Evolutionary conservation across 2,113 vertebrate species (phyloP).

Genomic region (Choloepus hoffmanni): DNA sequence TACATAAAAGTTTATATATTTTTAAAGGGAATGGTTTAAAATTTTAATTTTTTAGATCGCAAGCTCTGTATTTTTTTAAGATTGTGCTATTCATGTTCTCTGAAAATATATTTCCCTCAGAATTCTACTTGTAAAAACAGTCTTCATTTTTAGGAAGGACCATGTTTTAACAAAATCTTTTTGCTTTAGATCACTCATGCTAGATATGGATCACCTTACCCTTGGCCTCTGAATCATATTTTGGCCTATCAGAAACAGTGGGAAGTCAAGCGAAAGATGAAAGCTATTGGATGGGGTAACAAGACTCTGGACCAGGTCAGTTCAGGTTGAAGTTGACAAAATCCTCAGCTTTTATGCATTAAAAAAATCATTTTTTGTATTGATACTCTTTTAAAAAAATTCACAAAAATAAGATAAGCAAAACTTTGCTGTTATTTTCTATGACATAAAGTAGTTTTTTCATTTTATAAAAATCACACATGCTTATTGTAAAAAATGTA

Average conservation of each 20-base stretch:
- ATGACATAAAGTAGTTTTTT: conserved; percentile 46
- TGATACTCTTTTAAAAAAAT: background rate
- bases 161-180: conserved; percentile 42
- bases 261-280: conserved; percentile 97
- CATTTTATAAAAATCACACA: conserved; percentile 40
- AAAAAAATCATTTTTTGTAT: background rate
- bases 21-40: conserved; percentile 82
- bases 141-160: conserved; percentile 60
- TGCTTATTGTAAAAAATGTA: conserved; percentile 44
- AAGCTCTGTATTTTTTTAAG: conserved; percentile 47
- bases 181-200: conserved; percentile 67
- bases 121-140: conserved; percentile 54
- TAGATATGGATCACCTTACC: background rate
- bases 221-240: conserved; percentile 74
- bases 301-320: conserved; percentile 89
- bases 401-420: background rate
- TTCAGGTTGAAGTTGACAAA: conserved; percentile 40
- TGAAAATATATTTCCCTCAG: conserved; percentile 50
- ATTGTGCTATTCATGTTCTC: conserved; percentile 56
- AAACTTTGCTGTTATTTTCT: conserved; percentile 47
- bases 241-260: conserved; percentile 96
- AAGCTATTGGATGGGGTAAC: conserved; percentile 95
- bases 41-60: conserved; percentile 78
- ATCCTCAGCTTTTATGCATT: background rate
- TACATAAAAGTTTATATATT: conserved; percentile 79